These are phyloP conservation scores for Coenobita brevimanus DNA, from an alignment of 1,140 invertebrate species.

Conservation along the genomic window DNA sequence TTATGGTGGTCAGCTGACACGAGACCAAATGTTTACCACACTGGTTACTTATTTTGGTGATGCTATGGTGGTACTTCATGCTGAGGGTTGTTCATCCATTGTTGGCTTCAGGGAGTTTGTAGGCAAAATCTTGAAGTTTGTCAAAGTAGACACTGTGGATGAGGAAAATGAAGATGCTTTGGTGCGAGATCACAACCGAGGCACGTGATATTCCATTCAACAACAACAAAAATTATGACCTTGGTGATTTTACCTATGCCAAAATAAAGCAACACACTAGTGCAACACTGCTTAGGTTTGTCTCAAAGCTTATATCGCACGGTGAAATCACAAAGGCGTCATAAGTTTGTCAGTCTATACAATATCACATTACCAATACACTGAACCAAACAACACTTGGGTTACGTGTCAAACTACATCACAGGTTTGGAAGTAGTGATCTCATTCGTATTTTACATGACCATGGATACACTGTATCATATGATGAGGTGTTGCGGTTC, in stretches of 20 bases:
- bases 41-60: neutral
- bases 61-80: neutral
- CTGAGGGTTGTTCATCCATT: neutral
- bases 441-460: no score
- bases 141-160: constrained; percentile 7
- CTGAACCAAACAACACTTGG: no score
- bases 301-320: neutral
- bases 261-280: no score
- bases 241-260: neutral
- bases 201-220: no score
- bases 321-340: no score
- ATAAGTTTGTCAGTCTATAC: neutral
- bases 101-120: no score
- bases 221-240: constrained; percentile 6
- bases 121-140: constrained; percentile 17
- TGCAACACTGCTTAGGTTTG: constrained; percentile 24
- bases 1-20: neutral
- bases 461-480: no score
- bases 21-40: neutral
- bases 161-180: neutral
- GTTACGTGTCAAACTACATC: constrained; percentile 8
- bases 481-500: no score
- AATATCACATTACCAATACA: neutral
- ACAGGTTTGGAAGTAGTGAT: no score
- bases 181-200: constrained; percentile 12